Evolutionary conservation across 2,113 vertebrate genomes (phyloP), one percentile per base, ranked within the genome.

Genomic region (Paraplagusia blochii): DNA sequence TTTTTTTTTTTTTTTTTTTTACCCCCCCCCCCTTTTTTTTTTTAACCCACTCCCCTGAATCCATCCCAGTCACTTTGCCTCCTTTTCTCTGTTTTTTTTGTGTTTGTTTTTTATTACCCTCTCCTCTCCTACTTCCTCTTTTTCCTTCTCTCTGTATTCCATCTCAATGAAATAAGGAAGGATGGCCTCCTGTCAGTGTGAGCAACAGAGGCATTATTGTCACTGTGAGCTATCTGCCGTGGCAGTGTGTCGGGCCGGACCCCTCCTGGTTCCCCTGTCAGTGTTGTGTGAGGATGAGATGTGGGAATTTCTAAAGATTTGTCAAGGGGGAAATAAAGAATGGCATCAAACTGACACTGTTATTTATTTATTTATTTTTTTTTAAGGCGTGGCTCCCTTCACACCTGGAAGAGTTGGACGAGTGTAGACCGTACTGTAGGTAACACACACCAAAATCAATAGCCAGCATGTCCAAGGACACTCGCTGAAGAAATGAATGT

Each of bases 401-500:
- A 53, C 63, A 69, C 53, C 54, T 35, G 45, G 72, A 67, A 64
- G 77, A 62, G 49, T 66, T 58, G 82, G 53, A 66, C 74, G 77
- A 78, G 82, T 86, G 83, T 58, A 11, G 13, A 8, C 11, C 1
- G 36, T n/a, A n/a, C n/a, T n/a, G 36, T 67, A 72, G 85, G 77
- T 64, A 76, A 81, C 70, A 67, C 52, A 53, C 18, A 18, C 15
- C 65, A 51, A 59, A 64, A 63, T 63, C 61, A 65, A 70, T 69
- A 63, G 44, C 48, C 72, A 74, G 64, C 38, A 66, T 45, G 71
- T 80, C 67, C 82, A 81, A 81, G 72, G 58, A 67, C 45, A 58
- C 57, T 62, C 69, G 42, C 74, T 59, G 72, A 68, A 76, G 58
- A 88, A 86, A 86, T 87, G 69, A 84, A 77, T 82, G 69, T 85